Conservation (phyloP, 1,140 invertebrate genomes). For the Drosophila willistoni region DNA sequence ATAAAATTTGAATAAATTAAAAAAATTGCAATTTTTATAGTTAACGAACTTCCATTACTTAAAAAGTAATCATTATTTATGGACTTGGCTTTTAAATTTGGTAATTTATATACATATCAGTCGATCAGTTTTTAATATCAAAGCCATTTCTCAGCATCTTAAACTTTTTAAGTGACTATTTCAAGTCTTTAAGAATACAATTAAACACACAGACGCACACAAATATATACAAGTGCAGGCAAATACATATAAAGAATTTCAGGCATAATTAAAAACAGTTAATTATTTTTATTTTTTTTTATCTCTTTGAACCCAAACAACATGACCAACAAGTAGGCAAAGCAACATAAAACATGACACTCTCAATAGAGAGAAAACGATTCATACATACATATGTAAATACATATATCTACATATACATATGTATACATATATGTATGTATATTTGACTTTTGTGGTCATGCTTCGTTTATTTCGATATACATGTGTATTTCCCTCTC, state of each 20-base stretch:
- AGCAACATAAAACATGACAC: slow-evolving; percentile 1
- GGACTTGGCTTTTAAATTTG: too few species aligned
- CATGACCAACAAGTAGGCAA: neutral
- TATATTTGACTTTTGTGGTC: slow-evolving; percentile 23
- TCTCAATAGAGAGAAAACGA: neutral
- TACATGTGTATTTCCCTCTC: neutral
- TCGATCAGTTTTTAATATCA: too few species aligned
- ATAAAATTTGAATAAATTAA: too few species aligned
- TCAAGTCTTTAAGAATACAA: neutral
- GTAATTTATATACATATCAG: too few species aligned
- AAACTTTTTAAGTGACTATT: neutral
- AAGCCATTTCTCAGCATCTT: neutral
- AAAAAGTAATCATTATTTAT: too few species aligned
- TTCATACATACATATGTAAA: neutral
- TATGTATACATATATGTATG: neutral
- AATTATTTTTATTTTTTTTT: slow-evolving; percentile 40
- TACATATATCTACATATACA: neutral
- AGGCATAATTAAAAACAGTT: slow-evolving; percentile 54
- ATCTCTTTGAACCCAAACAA: neutral
- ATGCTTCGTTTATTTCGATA: slow-evolving; percentile 37
- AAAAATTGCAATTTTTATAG: too few species aligned
- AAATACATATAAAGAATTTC: slow-evolving; percentile 5
- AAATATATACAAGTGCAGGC: too few species aligned
- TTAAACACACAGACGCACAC: neutral
- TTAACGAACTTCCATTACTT: too few species aligned